Evolutionary conservation across 2,113 vertebrate genomes (phyloP).

Genomic region (Monarcha castaneiventris): DNA sequence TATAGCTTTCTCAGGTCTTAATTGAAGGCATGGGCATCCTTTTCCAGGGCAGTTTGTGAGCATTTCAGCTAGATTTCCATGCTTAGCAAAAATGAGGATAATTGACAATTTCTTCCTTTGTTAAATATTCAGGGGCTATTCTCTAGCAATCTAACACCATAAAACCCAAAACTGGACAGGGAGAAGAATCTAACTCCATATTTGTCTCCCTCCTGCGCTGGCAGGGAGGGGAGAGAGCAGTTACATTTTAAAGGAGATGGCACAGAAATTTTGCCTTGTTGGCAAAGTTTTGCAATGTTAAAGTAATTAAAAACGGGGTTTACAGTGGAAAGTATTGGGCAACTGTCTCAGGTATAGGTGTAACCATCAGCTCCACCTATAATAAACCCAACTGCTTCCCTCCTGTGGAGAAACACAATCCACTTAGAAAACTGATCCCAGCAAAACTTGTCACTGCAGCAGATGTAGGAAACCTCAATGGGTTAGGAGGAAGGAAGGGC

Average conservation of each 20-base stretch:
- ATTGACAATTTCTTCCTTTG: not conserved
- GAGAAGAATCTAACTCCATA: not conserved
- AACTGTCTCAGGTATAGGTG: not conserved
- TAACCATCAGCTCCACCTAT: constrained; percentile 3
- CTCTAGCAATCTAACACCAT: not conserved
- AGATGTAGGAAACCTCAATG: not conserved
- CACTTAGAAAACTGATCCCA: not conserved
- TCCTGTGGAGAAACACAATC: not conserved
- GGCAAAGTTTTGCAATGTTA: not conserved
- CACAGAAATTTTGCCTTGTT: not conserved
- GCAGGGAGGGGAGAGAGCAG: not conserved
- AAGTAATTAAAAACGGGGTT: not conserved
- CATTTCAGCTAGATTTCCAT: not conserved
- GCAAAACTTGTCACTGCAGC: not conserved
- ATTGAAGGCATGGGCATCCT: not conserved
- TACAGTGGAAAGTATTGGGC: not conserved
- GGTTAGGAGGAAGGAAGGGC: not conserved
- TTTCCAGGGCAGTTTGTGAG: not conserved
- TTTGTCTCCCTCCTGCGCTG: not conserved
- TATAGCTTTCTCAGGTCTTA: not conserved
- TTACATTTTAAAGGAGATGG: not conserved
- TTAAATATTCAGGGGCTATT: not conserved
- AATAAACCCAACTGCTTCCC: not conserved
- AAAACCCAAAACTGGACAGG: not conserved
- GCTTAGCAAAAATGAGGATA: not conserved